Percentiles rank a stretch among this genome's conserved stretches.
Evolutionary conservation across 2,888 invertebrate genomes (phyloP).

Genomic region (Pilophorus perplexus): DNA sequence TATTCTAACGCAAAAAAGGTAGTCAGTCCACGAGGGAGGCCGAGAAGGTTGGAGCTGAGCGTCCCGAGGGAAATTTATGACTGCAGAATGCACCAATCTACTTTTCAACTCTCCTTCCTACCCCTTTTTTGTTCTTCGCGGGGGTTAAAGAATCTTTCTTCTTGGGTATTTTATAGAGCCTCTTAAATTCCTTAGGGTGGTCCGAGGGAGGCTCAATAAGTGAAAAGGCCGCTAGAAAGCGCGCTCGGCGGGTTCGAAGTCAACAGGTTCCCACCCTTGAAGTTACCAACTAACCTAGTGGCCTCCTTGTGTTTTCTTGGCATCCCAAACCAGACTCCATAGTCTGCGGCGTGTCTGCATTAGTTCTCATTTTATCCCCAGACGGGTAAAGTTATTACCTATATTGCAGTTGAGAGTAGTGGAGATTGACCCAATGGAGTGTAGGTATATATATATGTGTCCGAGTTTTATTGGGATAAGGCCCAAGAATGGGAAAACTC

Average conservation of each 20-base stretch:
- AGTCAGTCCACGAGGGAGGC: neutral
- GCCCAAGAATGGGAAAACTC: too few species aligned
- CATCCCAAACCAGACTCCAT: neutral
- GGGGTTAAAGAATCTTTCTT: neutral
- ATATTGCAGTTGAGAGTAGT: too few species aligned
- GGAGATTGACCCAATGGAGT: too few species aligned
- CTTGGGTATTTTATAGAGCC: neutral
- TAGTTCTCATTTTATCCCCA: neutral
- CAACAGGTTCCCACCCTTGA: slow-evolving; percentile 14
- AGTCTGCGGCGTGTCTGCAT: too few species aligned
- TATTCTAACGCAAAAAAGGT: neutral
- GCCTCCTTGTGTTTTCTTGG: neutral
- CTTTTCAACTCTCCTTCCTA: slow-evolving; percentile 15
- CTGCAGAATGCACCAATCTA: slow-evolving; percentile 38
- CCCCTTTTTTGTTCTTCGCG: neutral
- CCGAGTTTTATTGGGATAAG: too few species aligned
- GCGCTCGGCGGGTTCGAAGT: neutral
- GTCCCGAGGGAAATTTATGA: slow-evolving; percentile 33
- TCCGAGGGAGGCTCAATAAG: neutral
- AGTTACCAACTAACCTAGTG: slow-evolving; percentile 5
- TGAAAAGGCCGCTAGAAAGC: neutral
- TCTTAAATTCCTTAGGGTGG: neutral
- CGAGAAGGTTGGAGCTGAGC: neutral
- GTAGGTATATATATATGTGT: too few species aligned
- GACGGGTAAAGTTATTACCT: too few species aligned